Conservation (phyloP, 2,113 vertebrate species). For the Bagarius yarrelli region DNA sequence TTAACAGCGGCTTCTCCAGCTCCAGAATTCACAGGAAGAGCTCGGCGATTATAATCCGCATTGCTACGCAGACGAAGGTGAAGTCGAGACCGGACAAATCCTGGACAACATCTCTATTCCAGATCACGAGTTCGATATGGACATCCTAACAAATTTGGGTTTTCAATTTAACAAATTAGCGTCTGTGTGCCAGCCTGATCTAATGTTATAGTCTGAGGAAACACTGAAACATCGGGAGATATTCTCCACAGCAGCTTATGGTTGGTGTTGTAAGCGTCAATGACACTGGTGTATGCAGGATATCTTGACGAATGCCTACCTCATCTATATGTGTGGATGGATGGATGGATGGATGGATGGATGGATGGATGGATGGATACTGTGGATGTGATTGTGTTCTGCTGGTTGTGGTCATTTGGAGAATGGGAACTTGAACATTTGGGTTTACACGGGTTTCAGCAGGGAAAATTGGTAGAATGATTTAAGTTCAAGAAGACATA, state of each 20-base stretch:
- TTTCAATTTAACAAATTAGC: conserved; percentile 55
- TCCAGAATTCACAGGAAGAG: conserved; percentile 43
- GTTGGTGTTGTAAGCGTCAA: neutral
- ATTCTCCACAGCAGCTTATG: neutral
- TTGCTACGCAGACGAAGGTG: conserved; percentile 61
- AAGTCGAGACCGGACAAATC: neutral
- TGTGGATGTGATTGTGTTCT: neutral
- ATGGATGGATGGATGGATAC: neutral
- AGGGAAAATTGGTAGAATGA: neutral
- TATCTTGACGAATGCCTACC: neutral
- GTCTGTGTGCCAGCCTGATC: conserved; percentile 50
- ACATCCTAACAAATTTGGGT: conserved; percentile 48
- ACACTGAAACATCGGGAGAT: neutral
- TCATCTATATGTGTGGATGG: neutral
- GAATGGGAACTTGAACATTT: neutral
- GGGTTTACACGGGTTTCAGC: neutral
- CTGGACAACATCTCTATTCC: conserved; percentile 61
- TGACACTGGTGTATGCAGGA: neutral
- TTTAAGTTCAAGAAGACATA: neutral
- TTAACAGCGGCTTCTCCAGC: conserved; percentile 34
- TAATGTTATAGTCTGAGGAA: neutral
- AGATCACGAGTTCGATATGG: conserved; percentile 54
- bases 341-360: neutral
- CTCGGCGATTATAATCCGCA: conserved; percentile 52
- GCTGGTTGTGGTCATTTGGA: neutral